Evolutionary conservation across 2,113 vertebrate species (phyloP), one percentile per base, ranked within the genome.

Genomic region (Phalacrocorax pelagicus): DNA sequence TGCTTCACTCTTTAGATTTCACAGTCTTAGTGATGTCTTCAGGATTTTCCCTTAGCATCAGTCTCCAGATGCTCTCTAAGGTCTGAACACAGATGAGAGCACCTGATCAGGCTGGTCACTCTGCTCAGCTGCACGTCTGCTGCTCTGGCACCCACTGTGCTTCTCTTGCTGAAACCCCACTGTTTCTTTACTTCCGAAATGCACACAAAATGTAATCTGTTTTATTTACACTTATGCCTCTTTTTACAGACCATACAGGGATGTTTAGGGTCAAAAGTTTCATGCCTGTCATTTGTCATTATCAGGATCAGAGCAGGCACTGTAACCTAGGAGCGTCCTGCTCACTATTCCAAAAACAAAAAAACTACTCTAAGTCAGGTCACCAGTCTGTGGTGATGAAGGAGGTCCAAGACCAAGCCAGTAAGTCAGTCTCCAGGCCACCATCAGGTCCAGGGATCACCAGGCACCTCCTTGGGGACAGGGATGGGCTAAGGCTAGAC

Each of bases 121-220:
- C 30, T 59, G 58, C 51, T 65, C 36, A 47, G 49, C n/a, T 65
- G 18, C 18, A 20, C 0, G 0, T 34, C 40, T 51, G 58, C 86
- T 94, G 57, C 9, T 57, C 24, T 55, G 26, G 36, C 59, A 79
- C 12, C 13, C 42, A 44, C 9, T 29, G 15, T 15, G 13, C 26
- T 75, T 81, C 46, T 81, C 7, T 65, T 58, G 17, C 47, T 72
- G 58, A 73, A 78, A 52, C 2, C 2, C 8, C 19, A 9, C 10
- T 18, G 8, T 57, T 83, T 77, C 21, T 47, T 61, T 12, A 36
- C 5, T 74, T 81, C 44, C 36, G 84, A 66, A 86, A 16, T 19
- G 27, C 49, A 19, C 1, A 1, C 49, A 89, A 84, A 74, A 81
- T 55, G 11, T 34, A 22, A 5, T 32, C 52, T 3, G 2, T 15